Evolutionary conservation across 2,113 vertebrate genomes (phyloP), one percentile per base, ranked within the genome.

Genomic region (Girardinichthys multiradiatus): DNA sequence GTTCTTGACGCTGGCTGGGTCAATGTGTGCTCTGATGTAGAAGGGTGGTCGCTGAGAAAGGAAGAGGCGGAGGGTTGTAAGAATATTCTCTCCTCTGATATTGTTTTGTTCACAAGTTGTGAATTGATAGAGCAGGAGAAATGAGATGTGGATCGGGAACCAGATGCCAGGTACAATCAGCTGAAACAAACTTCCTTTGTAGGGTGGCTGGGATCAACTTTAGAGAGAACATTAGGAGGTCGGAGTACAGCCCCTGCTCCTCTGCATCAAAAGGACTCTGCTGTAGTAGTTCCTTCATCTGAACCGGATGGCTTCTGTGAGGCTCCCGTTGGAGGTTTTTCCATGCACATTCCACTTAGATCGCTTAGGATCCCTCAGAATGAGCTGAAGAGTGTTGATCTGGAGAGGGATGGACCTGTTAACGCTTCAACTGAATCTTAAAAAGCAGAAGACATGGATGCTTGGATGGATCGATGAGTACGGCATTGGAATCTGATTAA

Each of bases 41-140:
- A 79, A 74, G 39, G 33, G 17, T 60, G 59, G 45, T 31, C 29
- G 70, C 69, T 70, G 70, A 83, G 68, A 78, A 76, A 77, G 78
- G 42, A 45, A 45, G 21, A n/a, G 72, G 65, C 68, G 64, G 73
- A 81, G 83, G 69, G 79, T 81, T 81, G 82, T 69, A 81, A 75
- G 84, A 79, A 84, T 86, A 86, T 86, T 81, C 86, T 78, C 68
- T 70, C 68, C 81, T 81, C 80, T 80, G 70, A 87, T 82, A 78
- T 87, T 82, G 78, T 57, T 58, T 67, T 37, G 60, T 81, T 79
- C 84, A 86, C 88, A 70, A 80, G 39, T 54, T 17, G 9, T 82
- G 75, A 79, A 86, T 66, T 81, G 79, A 79, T 51, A 64, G 17
- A 45, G 64, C 42, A 64, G 72, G 81, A n/a, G 21, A n/a, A 54